Conservation (phyloP, 2,888 invertebrate genomes). For the Tinea trinotella region DNA sequence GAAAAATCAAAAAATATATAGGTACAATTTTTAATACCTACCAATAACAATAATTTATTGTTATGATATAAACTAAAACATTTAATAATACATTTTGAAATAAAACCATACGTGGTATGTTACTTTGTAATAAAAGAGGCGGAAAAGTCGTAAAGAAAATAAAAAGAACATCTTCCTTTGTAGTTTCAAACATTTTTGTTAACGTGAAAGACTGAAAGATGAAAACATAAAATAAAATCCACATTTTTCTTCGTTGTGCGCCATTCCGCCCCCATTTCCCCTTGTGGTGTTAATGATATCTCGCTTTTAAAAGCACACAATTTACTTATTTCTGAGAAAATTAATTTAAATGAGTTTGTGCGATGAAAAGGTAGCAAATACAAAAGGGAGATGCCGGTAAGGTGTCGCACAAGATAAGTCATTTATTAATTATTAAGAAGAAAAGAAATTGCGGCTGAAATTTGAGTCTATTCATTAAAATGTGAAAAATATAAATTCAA, state of each 20-base stretch:
- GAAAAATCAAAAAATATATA: too few species aligned
- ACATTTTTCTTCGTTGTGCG: conserved; percentile 21
- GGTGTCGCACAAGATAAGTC: conserved; percentile 69
- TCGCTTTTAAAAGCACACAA: conserved; percentile 67
- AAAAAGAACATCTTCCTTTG: conserved; percentile 3
- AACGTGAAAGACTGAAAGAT: conserved; percentile 10
- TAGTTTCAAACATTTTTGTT: conserved; percentile 8
- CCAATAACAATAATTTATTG: too few species aligned
- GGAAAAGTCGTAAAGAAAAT: neutral
- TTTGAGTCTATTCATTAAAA: conserved; percentile 14
- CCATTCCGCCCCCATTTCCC: conserved; percentile 29
- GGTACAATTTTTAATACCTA: too few species aligned
- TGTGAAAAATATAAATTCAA: conserved; percentile 7
- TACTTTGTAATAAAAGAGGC: conserved; percentile 21
- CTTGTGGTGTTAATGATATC: conserved; percentile 67
- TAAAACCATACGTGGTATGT: neutral
- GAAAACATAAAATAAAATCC: conserved; percentile 14
- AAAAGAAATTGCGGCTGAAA: conserved; percentile 43
- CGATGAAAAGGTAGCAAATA: conserved; percentile 65
- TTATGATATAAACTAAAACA: too few species aligned
- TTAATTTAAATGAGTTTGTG: conserved; percentile 72
- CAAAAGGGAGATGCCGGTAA: conserved; percentile 56
- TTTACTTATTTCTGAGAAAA: conserved; percentile 70
- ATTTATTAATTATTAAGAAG: conserved; percentile 66
- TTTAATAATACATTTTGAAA: neutral